These are phyloP conservation scores for Prunella fulvescens DNA, from an alignment of 2,113 vertebrate genomes.

Conservation along the genomic window DNA sequence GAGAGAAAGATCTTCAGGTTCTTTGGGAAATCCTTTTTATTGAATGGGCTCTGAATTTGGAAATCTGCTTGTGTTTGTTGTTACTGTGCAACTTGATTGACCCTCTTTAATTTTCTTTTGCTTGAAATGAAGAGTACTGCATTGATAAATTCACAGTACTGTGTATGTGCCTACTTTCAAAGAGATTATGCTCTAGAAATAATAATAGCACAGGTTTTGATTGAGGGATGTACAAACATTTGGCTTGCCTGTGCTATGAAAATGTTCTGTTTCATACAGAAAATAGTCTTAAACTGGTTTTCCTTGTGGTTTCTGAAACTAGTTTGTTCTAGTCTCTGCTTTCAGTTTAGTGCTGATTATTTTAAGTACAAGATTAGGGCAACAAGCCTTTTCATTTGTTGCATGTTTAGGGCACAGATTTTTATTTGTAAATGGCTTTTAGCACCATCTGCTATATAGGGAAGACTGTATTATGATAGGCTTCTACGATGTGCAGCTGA, in stretches of 20 bases:
- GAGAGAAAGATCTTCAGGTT: not conserved
- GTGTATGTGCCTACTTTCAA: not conserved
- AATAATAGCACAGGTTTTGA: not conserved
- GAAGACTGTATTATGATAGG: not conserved
- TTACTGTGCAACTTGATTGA: not conserved
- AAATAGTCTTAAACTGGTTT: conserved; percentile 40
- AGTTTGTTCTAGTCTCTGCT: not conserved
- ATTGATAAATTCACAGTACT: not conserved
- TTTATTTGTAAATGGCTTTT: not conserved
- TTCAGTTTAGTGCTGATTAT: not conserved
- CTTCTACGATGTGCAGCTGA: not conserved
- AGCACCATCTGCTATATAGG: not conserved
- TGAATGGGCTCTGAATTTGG: not conserved
- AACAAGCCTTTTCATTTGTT: not conserved
- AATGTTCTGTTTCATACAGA: not conserved
- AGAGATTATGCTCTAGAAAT: not conserved
- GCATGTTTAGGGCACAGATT: not conserved
- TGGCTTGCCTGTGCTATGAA: not conserved
- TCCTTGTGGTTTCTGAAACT: conserved; percentile 26
- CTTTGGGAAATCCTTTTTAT: not conserved
- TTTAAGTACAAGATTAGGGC: not conserved
- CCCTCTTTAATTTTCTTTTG: not conserved
- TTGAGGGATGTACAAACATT: not conserved
- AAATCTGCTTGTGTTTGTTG: not conserved
- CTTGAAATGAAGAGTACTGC: not conserved